Conservation (phyloP, 2,888 invertebrate species). For the Andrena fulva region DNA sequence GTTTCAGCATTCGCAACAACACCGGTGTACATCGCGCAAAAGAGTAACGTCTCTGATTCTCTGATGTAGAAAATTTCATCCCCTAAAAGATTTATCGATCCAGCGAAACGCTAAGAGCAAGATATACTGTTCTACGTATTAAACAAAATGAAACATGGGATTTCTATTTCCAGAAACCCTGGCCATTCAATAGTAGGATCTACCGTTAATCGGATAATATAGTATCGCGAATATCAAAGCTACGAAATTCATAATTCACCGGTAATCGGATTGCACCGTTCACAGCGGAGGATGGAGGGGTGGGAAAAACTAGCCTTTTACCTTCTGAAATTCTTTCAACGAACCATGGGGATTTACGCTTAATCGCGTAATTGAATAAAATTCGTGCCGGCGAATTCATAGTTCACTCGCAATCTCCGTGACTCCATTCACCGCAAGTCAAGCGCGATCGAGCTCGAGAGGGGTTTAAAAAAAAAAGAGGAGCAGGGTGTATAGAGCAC, state of each 20-base stretch:
- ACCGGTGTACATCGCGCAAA: not conserved
- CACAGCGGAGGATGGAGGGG: not conserved
- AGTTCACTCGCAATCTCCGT: conserved; percentile 46
- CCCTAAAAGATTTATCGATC: not conserved
- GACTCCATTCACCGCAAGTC: conserved; percentile 42
- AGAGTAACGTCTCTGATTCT: not conserved
- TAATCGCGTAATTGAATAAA: conserved; percentile 52
- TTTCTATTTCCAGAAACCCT: not conserved
- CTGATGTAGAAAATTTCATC: not conserved
- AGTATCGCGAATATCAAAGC: conserved; percentile 13
- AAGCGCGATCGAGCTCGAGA: conserved; percentile 44
- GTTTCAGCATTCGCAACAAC: not conserved
- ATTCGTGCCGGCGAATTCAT: conserved; percentile 40
- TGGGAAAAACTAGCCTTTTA: not conserved
- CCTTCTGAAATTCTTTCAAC: conserved; percentile 1
- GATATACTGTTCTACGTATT: not conserved
- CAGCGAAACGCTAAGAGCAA: not conserved
- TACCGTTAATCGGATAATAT: conserved; percentile 47
- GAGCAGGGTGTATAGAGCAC: conserved; percentile 45
- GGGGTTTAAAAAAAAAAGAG: conserved; percentile 35
- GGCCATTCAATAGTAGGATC: conserved; percentile 22
- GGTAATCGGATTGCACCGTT: conserved; percentile 28
- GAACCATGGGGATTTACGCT: conserved; percentile 34
- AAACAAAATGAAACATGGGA: not conserved
- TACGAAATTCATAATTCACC: conserved; percentile 40